These are phyloP conservation scores for Parus major DNA, from an alignment of 2,113 vertebrate species.

Conservation along the genomic window DNA sequence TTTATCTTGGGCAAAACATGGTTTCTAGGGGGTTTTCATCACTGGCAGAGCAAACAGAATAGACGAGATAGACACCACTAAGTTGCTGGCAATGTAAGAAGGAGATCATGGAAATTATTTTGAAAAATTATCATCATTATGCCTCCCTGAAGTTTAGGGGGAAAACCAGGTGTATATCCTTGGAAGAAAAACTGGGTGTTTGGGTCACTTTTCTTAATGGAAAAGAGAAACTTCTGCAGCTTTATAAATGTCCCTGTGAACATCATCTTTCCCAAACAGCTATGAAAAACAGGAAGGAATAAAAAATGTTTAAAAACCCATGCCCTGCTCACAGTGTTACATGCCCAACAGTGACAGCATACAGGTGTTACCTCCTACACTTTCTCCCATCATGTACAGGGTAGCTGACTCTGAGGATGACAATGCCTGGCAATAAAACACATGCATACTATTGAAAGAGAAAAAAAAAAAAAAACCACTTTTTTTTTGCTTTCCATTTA, in stretches of 20 bases:
- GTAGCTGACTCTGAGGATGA: neutral
- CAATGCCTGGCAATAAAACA: neutral
- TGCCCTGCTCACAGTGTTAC: neutral
- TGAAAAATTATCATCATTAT: neutral
- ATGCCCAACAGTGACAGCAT: neutral
- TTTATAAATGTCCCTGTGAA: neutral
- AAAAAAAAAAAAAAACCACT: accelerated
- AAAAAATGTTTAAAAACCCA: neutral
- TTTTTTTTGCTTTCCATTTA: neutral
- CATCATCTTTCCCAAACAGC: neutral
- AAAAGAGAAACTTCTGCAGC: neutral
- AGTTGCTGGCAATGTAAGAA: neutral
- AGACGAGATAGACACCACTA: neutral
- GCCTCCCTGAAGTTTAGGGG: neutral
- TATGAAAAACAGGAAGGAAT: conserved; percentile 12
- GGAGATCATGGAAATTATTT: neutral
- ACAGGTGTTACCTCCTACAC: neutral
- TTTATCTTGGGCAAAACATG: conserved; percentile 12
- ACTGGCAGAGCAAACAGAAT: neutral
- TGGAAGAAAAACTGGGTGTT: neutral
- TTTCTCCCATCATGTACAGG: neutral
- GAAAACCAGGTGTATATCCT: accelerated
- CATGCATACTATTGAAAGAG: neutral
- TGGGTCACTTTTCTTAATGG: neutral
- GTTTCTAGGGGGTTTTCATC: neutral